Conservation (phyloP, 2,888 invertebrate genomes). For the Morpho achilles region DNA sequence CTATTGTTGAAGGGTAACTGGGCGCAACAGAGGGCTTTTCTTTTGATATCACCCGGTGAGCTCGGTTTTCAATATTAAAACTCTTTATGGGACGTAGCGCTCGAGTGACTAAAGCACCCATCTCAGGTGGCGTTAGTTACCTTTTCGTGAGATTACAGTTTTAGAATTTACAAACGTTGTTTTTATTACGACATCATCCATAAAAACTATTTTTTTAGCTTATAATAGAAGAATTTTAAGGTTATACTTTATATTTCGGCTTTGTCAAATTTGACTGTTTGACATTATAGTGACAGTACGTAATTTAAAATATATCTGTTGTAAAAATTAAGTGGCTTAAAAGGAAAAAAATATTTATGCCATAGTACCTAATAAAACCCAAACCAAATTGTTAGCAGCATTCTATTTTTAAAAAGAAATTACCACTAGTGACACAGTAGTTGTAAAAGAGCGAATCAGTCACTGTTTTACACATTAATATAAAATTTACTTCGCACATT, state of each 20-base stretch:
- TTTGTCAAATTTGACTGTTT: slow-evolving; percentile 8
- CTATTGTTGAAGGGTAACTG: slow-evolving; percentile 78
- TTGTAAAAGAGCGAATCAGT: too few relatives aligned
- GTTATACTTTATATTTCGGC: neutral
- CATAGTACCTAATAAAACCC: neutral
- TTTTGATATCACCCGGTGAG: slow-evolving; percentile 83
- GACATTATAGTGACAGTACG: slow-evolving; percentile 5
- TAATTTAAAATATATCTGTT: neutral
- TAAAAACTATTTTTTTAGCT: too few relatives aligned
- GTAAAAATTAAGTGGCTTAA: too few relatives aligned
- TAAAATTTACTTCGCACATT: too few relatives aligned
- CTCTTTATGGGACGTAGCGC: slow-evolving; percentile 80
- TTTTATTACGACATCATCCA: too few relatives aligned
- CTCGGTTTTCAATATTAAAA: slow-evolving; percentile 88
- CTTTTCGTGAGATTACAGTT: too few relatives aligned
- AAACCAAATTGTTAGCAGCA: too few relatives aligned
- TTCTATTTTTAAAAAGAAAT: too few relatives aligned
- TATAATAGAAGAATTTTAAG: neutral
- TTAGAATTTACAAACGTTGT: too few relatives aligned
- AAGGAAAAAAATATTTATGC: too few relatives aligned
- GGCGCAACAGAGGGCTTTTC: slow-evolving; percentile 86
- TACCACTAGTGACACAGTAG: too few relatives aligned
- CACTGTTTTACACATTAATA: too few relatives aligned
- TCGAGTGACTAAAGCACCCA: slow-evolving; percentile 83
- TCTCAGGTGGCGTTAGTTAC: slow-evolving; percentile 66